Base-by-base conservation (phyloP, 2,797 vertebrate species). In the Rhinatrema bivittatum region DNA sequence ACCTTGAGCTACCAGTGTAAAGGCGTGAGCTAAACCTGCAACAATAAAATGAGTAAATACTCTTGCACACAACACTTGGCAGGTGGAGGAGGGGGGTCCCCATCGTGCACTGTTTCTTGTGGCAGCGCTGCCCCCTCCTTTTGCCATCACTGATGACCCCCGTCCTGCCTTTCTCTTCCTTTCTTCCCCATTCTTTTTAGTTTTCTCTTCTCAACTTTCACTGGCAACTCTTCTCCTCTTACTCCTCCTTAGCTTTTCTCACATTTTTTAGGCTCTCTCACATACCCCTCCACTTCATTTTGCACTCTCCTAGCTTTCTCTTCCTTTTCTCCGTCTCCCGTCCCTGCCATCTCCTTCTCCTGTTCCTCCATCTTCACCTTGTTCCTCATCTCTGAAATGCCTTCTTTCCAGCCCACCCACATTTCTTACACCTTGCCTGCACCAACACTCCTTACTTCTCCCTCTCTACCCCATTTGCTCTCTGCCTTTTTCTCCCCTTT, bases 401-500 rank as follows among this genome's bases (percentile, higher is more conserved):
- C 12, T 24, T 5, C 12, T 23, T 9, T 5, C 23, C 6, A 9
- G 16, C 38, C 13, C 3, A 4, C 22, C 25, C 20, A 37, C 7
- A 37, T 10, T 10, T 17, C 32, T 7, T 33, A 66, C 60, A 32
- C 17, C 10, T 27, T 3, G 9, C 3, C n/a, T 5, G 20, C n/a
- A 16, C 33, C 20, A 15, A 16, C 5, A 27, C 6, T 15, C 20
- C 31, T 7, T 15, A 7, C 30, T 6, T 21, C 11, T 7, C 5
- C 25, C 28, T 26, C 20, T 13, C 19, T 47, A 38, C 59, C 19
- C 23, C 29, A 24, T 34, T 57, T 25, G 46, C 53, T 49, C 50
- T 53, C 39, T 52, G 36, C 40, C 25, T 11, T 17, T 12, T n/a
- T 21, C 19, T 25, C 38, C 36, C 16, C 28, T 28, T 10, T 13